phyloP scores from a whole-genome alignment of 2,888 invertebrate genomes.

The Philereme vetulata region DNA sequence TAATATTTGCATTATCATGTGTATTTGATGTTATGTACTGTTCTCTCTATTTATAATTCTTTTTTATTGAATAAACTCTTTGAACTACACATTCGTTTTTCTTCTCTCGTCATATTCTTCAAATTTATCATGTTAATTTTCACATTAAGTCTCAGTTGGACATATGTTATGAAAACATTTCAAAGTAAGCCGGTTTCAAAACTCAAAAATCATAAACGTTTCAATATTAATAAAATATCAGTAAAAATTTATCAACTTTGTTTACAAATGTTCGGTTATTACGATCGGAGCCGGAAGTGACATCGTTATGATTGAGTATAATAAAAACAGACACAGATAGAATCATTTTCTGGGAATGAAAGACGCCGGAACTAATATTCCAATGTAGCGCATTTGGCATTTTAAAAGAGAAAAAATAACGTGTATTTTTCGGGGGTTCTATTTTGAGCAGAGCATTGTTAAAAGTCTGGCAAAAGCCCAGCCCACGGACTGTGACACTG shows the following conservation, averaged over 20 bases:
- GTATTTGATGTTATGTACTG: constrained; percentile 63
- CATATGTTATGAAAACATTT: neutral
- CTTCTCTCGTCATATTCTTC: neutral
- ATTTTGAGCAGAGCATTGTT: constrained; percentile 77
- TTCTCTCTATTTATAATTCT: constrained; percentile 61
- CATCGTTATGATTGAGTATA: constrained; percentile 35
- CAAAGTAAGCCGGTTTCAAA: neutral
- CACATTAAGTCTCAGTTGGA: too few species aligned
- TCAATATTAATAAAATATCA: constrained; percentile 3
- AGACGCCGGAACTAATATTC: constrained; percentile 38
- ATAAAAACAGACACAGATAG: constrained; percentile 25
- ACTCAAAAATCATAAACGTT: constrained; percentile 1
- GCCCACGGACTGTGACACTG: constrained; percentile 67
- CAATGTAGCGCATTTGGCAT: constrained; percentile 40
- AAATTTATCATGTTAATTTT: neutral
- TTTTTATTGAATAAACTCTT: constrained; percentile 60
- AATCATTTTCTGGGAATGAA: constrained; percentile 31
- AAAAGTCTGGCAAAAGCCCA: constrained; percentile 76
- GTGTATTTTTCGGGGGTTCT: constrained; percentile 63
- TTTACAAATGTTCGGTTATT: constrained; percentile 26
- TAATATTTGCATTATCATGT: constrained; percentile 67
- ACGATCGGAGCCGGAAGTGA: constrained; percentile 30
- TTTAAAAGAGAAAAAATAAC: constrained; percentile 61
- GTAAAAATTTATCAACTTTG: constrained; percentile 14
- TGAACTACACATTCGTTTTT: constrained; percentile 37